Evolutionary conservation across 2,797 vertebrate species (phyloP), one percentile per base, ranked within the genome.

Genomic region (Fistularia tabacaria): DNA sequence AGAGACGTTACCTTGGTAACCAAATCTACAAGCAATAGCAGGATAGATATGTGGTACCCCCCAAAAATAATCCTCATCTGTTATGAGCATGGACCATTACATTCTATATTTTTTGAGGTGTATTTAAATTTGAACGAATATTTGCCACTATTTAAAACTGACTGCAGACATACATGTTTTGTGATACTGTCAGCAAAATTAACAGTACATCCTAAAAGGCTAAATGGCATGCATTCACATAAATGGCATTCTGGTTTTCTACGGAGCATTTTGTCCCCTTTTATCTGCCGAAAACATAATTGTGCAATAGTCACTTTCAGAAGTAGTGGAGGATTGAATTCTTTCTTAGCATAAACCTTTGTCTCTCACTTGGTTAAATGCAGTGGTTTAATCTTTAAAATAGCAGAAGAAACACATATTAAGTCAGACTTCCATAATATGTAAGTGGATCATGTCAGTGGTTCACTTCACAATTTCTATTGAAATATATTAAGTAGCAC

Each of bases 1-100:
- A 69, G 85, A 87, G 82, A 87, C 66, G 88, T 90, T 90, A 86
- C 88, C 90, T 80, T 87, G 86, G 88, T 84, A 90, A 91, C 90
- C 69, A 74, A 71, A 83, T 86, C 84, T 82, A 83, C 79, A 77
- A 74, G 85, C 76, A 82, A 62, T 62, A 77, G 54, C 46, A 64
- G 74, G 76, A 79, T 64, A 67, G 64, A 76, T 46, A 75, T 55
- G 60, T 64, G 68, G 66, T 66, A 71, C 54, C 66, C 66, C 69
- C 65, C 66, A 48, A 69, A 56, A 12, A 13, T 45, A 13, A 11
- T 12, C 10, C 43, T 11, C 38, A 41, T 51, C 42, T 42, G n/a
- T 14, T 25, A 64, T 25, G 2, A 5, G 25, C 25, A 25, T 25
- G 5, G 25, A 25, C 2, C 5, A 25, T 25, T 25, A 25, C 5